Conservation (phyloP, 2,888 invertebrate genomes). For the Eilema depressum region DNA sequence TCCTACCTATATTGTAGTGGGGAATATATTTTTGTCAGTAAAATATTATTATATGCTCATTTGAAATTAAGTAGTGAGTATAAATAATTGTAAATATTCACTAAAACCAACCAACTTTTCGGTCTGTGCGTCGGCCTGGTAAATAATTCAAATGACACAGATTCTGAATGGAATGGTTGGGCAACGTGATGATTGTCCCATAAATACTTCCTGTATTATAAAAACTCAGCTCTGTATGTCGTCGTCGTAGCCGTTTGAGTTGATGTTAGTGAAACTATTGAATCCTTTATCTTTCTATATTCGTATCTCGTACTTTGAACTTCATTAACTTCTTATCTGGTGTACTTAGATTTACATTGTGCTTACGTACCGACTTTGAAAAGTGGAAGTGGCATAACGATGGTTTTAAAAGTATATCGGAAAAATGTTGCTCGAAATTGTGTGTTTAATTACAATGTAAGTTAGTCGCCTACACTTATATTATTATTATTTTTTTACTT, state of each 20-base stretch:
- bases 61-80: too few species aligned
- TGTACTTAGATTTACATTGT: neutral
- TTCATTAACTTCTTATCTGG: conserved; percentile 29
- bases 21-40: too few species aligned
- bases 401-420: neutral
- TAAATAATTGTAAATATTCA: too few species aligned
- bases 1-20: too few species aligned
- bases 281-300: conserved; percentile 3
- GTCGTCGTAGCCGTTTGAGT: neutral
- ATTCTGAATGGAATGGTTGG: neutral
- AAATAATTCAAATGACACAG: neutral
- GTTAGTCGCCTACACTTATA: neutral
- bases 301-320: conserved; percentile 22
- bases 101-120: neutral
- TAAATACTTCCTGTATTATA: conserved; percentile 18
- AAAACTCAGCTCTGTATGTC: neutral
- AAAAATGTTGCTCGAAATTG: conserved; percentile 36
- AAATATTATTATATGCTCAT: too few species aligned
- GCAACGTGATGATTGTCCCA: conserved; percentile 9
- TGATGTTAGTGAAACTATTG: neutral
- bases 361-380: conserved; percentile 4
- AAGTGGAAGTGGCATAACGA: neutral
- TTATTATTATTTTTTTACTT: neutral
- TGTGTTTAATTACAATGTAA: conserved; percentile 17
- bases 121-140: neutral